These are phyloP conservation scores for Acromyrmex echinatior DNA, from an alignment of 1,140 invertebrate genomes.

Conservation along the genomic window DNA sequence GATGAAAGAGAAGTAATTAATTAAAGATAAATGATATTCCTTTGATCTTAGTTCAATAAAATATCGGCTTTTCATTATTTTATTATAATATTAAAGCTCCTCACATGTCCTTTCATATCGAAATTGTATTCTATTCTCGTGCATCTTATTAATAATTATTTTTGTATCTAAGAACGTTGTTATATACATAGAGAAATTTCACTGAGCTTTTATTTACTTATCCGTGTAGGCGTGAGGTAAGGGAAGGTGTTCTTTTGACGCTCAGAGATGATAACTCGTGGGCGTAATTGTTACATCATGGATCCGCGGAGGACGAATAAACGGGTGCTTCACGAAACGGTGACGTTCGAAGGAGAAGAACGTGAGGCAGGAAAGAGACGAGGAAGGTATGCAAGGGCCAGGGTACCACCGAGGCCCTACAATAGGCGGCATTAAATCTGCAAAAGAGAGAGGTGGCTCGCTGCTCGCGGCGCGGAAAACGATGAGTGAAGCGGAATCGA, in stretches of 20 bases:
- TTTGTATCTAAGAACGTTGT: background rate
- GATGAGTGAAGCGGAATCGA: slow-evolving; percentile 78
- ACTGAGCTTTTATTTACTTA: slow-evolving; percentile 11
- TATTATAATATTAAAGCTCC: background rate
- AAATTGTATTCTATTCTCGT: background rate
- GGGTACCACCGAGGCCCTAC: slow-evolving; percentile 73
- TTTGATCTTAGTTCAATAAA: background rate
- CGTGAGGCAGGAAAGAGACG: slow-evolving; percentile 71
- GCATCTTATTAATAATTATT: background rate
- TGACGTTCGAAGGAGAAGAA: slow-evolving; percentile 28
- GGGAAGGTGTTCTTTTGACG: slow-evolving; percentile 68
- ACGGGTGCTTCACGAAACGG: slow-evolving; percentile 50
- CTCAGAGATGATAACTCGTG: slow-evolving; percentile 75
- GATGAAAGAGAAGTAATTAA: background rate
- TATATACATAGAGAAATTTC: background rate
- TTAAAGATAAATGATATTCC: background rate
- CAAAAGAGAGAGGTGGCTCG: slow-evolving; percentile 78
- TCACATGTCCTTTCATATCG: background rate
- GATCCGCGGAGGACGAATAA: slow-evolving; percentile 66
- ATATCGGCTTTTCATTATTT: background rate
- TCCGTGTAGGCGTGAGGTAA: slow-evolving; percentile 2
- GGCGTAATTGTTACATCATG: slow-evolving; percentile 84
- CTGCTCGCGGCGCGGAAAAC: slow-evolving; percentile 64
- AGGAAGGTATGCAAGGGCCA: slow-evolving; percentile 79
- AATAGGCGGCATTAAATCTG: slow-evolving; percentile 85